Percentiles rank a stretch among this genome's conserved stretches.
Conservation (phyloP, 2,888 invertebrate genomes). For the Andricus curvator region DNA sequence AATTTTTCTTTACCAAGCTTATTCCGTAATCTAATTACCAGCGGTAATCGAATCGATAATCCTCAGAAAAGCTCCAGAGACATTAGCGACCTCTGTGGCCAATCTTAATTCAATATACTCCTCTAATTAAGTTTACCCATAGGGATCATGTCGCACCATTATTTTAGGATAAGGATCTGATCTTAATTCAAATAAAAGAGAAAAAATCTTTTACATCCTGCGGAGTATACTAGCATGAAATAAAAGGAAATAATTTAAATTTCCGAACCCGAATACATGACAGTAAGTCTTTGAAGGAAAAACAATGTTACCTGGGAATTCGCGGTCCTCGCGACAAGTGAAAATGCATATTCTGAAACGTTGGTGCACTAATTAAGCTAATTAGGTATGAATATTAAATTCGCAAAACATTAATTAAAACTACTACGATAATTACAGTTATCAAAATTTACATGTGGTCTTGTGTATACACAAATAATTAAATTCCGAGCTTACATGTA, state of each 20-base stretch:
- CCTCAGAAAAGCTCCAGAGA: slow-evolving; percentile 24
- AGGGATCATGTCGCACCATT: background rate
- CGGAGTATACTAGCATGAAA: background rate
- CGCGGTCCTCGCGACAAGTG: slow-evolving; percentile 18
- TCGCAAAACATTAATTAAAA: slow-evolving; percentile 39
- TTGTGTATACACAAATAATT: background rate
- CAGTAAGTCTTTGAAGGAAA: slow-evolving; percentile 16
- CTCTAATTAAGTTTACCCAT: slow-evolving; percentile 24
- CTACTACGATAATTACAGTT: slow-evolving; percentile 23
- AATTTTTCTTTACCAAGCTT: background rate
- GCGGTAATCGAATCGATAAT: slow-evolving; percentile 22
- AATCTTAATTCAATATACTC: slow-evolving; percentile 32
- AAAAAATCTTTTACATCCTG: background rate
- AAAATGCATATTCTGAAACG: slow-evolving; percentile 36
- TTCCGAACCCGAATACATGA: slow-evolving; percentile 2
- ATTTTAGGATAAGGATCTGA: background rate
- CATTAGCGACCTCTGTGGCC: slow-evolving; percentile 15
- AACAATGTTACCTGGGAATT: slow-evolving; percentile 35
- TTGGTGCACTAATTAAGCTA: slow-evolving; percentile 30
- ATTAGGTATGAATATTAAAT: slow-evolving; percentile 37
- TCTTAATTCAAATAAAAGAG: background rate
- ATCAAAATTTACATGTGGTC: slow-evolving; percentile 30
- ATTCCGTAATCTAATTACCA: slow-evolving; percentile 23
- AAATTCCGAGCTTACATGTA: background rate
- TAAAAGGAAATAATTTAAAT: slow-evolving; percentile 1